Evolutionary conservation across 2,888 invertebrate genomes (phyloP).

Genomic region (Ethmia dodecea): DNA sequence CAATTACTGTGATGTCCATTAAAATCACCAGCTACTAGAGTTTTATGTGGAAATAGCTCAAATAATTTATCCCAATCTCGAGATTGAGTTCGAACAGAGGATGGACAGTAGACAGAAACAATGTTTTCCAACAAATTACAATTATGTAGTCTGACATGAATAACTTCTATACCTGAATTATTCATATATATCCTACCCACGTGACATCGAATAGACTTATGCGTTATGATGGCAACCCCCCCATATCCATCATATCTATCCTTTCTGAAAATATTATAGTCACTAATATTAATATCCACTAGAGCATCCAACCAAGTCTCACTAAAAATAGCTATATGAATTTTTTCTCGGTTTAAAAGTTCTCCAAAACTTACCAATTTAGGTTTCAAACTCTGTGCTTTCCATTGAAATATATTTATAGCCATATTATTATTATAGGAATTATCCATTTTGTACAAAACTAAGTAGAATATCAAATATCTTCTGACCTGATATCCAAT

Average conservation of each 20-base stretch:
- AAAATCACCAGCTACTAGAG: constrained; percentile 16
- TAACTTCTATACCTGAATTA: constrained; percentile 13
- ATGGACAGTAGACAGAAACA: constrained; percentile 15
- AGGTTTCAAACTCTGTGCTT: constrained; percentile 10
- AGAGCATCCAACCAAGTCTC: constrained; percentile 18
- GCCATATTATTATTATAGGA: background rate
- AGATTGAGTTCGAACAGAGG: constrained; percentile 3
- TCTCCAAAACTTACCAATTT: constrained; percentile 8
- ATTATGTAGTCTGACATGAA: constrained; percentile 11
- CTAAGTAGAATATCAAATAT: too few species aligned
- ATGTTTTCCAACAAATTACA: constrained; percentile 12
- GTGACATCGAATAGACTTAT: constrained; percentile 10
- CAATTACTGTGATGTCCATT: constrained; percentile 15
- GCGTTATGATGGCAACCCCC: constrained; percentile 14
- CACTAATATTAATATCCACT: constrained; percentile 3
- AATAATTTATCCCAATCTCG: constrained; percentile 10
- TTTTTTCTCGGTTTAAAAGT: constrained; percentile 8
- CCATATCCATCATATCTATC: constrained; percentile 15
- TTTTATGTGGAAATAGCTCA: constrained; percentile 1
- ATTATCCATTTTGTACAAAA: background rate
- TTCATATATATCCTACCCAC: background rate
- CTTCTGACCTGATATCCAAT: too few species aligned
- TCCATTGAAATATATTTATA: constrained; percentile 12
- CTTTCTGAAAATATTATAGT: constrained; percentile 11
- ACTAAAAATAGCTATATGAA: constrained; percentile 16